phyloP scores from a whole-genome alignment of 2,888 invertebrate genomes.

The Oasisia sp. region DNA sequence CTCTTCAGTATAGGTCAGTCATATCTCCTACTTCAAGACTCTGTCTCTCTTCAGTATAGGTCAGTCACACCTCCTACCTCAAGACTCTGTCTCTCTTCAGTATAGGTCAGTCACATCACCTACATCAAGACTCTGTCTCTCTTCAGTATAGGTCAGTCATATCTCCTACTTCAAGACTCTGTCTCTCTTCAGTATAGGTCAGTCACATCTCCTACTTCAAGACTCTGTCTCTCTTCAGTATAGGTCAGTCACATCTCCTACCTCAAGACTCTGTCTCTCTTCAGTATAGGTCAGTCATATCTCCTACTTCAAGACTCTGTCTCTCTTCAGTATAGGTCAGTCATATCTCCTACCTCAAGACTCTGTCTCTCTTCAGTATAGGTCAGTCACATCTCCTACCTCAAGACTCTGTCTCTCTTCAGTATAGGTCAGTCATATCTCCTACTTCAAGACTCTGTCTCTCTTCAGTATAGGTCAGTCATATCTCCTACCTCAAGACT shows the following conservation, averaged over 20 bases:
- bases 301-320: slow-evolving; percentile 83
- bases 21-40: slow-evolving; percentile 78
- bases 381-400: slow-evolving; percentile 75
- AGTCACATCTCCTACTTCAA: slow-evolving; percentile 76
- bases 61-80: slow-evolving; percentile 74
- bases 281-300: slow-evolving; percentile 76
- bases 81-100: slow-evolving; percentile 86
- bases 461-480: slow-evolving; percentile 82
- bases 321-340: slow-evolving; percentile 83
- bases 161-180: slow-evolving; percentile 82
- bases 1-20: slow-evolving; percentile 82
- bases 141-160: slow-evolving; percentile 78
- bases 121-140: slow-evolving; percentile 85
- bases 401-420: slow-evolving; percentile 86
- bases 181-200: slow-evolving; percentile 84
- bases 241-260: slow-evolving; percentile 76
- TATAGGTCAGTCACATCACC: slow-evolving; percentile 76
- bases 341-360: slow-evolving; percentile 77
- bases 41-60: slow-evolving; percentile 86
- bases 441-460: slow-evolving; percentile 85
- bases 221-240: slow-evolving; percentile 84
- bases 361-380: slow-evolving; percentile 84
- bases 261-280: slow-evolving; percentile 84
- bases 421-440: slow-evolving; percentile 74
- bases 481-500: slow-evolving; percentile 78